Conservation (phyloP, 2,888 invertebrate genomes). For the Sesia apiformis region DNA sequence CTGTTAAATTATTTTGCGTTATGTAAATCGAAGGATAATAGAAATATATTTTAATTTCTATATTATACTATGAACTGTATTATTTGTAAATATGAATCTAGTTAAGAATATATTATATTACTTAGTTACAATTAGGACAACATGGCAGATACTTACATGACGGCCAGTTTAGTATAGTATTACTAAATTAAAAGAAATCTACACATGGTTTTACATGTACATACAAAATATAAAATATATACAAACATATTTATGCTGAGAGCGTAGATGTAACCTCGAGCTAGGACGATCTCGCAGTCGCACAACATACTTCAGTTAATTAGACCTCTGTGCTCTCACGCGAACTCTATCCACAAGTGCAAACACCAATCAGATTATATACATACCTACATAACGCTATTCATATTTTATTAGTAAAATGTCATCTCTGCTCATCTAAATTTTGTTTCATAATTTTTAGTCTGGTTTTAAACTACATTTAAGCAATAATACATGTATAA, state of each 20-base stretch:
- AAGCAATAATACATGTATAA: not conserved
- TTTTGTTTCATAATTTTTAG: conserved; percentile 25
- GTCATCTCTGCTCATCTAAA: conserved; percentile 58
- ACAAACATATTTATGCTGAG: conserved; percentile 32
- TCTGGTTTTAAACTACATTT: not conserved
- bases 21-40: conserved; percentile 74
- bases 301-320: no score
- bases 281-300: not conserved
- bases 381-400: conserved; percentile 5
- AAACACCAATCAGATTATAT: conserved; percentile 29
- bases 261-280: conserved; percentile 12
- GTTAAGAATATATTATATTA: conserved; percentile 77
- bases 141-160: conserved; percentile 80
- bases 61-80: conserved; percentile 74
- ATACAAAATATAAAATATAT: conserved; percentile 38
- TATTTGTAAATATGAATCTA: conserved; percentile 77
- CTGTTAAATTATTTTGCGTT: conserved; percentile 76
- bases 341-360: conserved; percentile 12
- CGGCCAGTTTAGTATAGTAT: conserved; percentile 83
- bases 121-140: conserved; percentile 74
- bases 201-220: conserved; percentile 75
- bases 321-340: not conserved
- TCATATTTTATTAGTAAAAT: conserved; percentile 13
- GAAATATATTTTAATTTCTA: conserved; percentile 74
- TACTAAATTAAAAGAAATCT: conserved; percentile 71